phyloP scores from a whole-genome alignment of 1,140 invertebrate species.

The Yoshiicerus persimilis region DNA sequence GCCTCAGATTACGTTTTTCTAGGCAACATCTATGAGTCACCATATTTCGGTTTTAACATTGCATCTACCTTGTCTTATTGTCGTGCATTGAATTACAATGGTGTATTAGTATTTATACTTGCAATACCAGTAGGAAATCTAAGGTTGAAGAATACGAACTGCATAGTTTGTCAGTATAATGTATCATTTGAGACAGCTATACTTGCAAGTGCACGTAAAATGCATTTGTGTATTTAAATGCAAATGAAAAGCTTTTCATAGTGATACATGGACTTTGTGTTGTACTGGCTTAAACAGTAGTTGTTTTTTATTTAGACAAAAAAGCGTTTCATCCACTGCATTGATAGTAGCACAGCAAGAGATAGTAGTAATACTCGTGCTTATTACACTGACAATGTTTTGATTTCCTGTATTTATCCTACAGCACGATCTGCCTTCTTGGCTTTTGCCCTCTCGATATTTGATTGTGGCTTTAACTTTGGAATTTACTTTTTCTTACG shows the following conservation, averaged over 20 bases:
- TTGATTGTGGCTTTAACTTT: not conserved
- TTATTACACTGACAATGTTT: not conserved
- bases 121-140: too few relatives aligned
- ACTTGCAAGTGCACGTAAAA: not conserved
- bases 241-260: too few relatives aligned
- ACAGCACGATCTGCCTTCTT: not conserved
- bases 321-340: not conserved
- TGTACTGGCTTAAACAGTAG: not conserved
- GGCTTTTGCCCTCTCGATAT: not conserved
- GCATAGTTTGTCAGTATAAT: too few relatives aligned
- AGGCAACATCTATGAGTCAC: not conserved
- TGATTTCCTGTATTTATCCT: not conserved
- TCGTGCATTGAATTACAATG: too few relatives aligned
- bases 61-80: too few relatives aligned
- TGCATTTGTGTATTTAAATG: not conserved
- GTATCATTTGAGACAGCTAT: too few relatives aligned
- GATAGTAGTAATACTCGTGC: not conserved
- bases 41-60: not conserved
- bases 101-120: too few relatives aligned
- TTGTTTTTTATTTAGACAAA: not conserved
- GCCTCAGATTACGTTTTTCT: not conserved
- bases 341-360: not conserved
- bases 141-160: too few relatives aligned
- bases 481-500: not conserved
- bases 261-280: not conserved